Base-by-base conservation (phyloP, 2,113 vertebrate genomes). In the Fregetta grallaria region DNA sequence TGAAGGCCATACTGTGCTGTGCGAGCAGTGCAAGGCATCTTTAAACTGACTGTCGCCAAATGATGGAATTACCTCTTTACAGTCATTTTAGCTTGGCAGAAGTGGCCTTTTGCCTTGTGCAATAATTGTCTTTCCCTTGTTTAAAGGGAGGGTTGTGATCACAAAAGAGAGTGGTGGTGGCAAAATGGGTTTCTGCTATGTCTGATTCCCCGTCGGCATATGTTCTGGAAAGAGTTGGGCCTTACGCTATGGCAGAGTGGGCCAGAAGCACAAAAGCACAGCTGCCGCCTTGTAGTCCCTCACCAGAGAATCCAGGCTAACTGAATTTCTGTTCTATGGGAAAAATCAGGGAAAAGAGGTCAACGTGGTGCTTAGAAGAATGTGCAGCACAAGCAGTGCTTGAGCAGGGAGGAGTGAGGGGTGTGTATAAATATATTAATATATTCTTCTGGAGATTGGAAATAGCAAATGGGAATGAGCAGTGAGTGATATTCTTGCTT, bases 151-250 rank as follows among this genome's bases (percentile, higher is more conserved):
- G 6, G 15, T 42, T 86, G 40, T n/a, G 58, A 34, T 85, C 52
- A 22, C 40, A 34, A 20, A 63, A 56, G 71, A 79, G 49, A 62
- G 16, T 1, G 3, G 16, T n/a, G 84, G 45, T n/a, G 44, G 11
- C 52, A 44, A 47, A 58, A 34, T 7, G 42, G 7, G 15, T 86
- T 88, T 78, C 68, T 84, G 27, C 59, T 61, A 1, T 88, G 44
- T 23, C 34, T 0, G 0, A 1, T 66, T 80, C 25, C 55, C 8
- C 12, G 11, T 7, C 4, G 19, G 21, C n/a, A 3, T 19, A 9
- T 15, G 13, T 49, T 88, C 30, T 90, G 42, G n/a, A 22, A 59
- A 15, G 50, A 80, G 11, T 0, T 75, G 61, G 34, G 55, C 67
- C n/a, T 62, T 56, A 8, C 4, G 1, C 36, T 59, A 0, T 29